Conservation (phyloP, 2,113 vertebrate species). For the Erpornis zantholeuca region DNA sequence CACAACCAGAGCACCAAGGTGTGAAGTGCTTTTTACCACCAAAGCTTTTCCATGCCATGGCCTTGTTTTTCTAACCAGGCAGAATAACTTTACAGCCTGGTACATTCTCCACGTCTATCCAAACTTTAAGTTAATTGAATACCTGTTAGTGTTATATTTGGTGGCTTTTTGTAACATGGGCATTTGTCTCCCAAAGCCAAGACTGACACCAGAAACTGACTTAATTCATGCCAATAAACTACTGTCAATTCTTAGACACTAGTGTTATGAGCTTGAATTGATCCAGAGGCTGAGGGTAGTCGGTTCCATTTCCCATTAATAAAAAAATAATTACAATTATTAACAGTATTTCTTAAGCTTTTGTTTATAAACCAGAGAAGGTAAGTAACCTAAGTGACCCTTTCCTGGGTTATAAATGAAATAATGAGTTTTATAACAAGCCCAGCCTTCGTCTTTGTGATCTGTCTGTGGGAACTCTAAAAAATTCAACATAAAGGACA, state of each 20-base stretch:
- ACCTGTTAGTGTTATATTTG: neutral
- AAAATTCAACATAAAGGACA: neutral
- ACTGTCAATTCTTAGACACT: neutral
- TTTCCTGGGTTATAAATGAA: neutral
- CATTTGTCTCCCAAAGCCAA: neutral
- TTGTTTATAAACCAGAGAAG: neutral
- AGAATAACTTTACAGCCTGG: neutral
- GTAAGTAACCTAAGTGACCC: neutral
- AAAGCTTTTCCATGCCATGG: neutral
- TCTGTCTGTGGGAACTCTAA: neutral
- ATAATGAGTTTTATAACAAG: neutral
- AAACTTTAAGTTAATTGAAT: neutral
- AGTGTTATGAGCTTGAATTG: neutral
- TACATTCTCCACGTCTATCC: neutral
- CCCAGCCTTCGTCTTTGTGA: rapidly evolving
- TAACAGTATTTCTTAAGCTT: neutral
- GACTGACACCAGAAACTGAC: neutral
- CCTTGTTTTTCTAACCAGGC: neutral
- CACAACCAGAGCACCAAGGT: neutral
- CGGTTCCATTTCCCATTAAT: neutral
- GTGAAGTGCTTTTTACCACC: neutral
- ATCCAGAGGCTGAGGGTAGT: neutral
- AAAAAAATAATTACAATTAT: neutral
- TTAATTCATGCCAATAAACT: neutral
- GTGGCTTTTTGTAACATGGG: neutral